Percentiles rank a stretch among this genome's conserved stretches.
Evolutionary conservation across 2,888 invertebrate species (phyloP).

Genomic region (Penaeus monodon): DNA sequence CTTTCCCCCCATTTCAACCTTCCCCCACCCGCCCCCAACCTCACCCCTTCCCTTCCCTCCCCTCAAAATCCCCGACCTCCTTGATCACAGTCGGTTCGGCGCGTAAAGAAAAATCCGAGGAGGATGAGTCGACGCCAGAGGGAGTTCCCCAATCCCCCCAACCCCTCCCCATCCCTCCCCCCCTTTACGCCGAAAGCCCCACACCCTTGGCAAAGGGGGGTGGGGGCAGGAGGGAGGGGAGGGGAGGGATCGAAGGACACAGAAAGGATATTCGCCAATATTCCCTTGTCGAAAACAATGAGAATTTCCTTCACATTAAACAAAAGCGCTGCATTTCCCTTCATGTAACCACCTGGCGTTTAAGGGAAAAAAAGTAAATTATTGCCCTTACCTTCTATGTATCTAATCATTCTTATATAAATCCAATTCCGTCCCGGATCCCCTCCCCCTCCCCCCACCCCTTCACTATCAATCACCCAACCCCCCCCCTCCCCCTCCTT

Average conservation of each 20-base stretch:
- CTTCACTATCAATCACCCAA: not conserved
- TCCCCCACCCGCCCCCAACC: not conserved
- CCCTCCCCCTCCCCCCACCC: not conserved
- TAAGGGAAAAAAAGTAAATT: too few species aligned
- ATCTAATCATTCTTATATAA: not conserved
- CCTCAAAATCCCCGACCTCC: too few species aligned
- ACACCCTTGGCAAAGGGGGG: not conserved
- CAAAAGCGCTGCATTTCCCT: too few species aligned
- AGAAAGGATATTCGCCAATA: too few species aligned
- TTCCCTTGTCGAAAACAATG: too few species aligned
- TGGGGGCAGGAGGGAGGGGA: not conserved
- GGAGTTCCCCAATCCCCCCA: not conserved
- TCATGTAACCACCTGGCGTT: too few species aligned
- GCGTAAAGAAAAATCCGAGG: too few species aligned
- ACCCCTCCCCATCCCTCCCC: not conserved
- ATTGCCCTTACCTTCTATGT: not conserved
- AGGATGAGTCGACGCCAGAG: not conserved
- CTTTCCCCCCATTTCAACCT: too few species aligned
- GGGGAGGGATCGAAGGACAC: conserved; percentile 1
- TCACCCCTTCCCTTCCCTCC: not conserved
- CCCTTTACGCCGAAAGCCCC: not conserved
- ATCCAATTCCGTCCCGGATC: not conserved
- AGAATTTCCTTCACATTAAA: too few species aligned
- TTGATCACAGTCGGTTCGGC: too few species aligned
- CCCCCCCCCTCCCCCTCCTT: not conserved